These are phyloP conservation scores for Yponomeuta sedellus DNA, from an alignment of 2,888 invertebrate genomes.

Conservation along the genomic window DNA sequence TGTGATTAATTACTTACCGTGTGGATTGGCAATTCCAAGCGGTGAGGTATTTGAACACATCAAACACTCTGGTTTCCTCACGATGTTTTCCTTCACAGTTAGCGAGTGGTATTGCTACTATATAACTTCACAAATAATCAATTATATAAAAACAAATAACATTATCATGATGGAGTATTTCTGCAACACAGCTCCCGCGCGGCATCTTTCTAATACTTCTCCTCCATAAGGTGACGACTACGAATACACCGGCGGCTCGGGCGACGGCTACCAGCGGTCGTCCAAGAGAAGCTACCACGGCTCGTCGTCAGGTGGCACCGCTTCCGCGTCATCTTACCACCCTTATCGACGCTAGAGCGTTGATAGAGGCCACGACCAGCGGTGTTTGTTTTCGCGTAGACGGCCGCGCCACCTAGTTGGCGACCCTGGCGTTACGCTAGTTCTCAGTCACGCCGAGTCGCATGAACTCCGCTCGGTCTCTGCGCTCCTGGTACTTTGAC, in stretches of 20 bases:
- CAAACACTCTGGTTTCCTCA: too few relatives aligned
- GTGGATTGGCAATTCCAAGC: too few relatives aligned
- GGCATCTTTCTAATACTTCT: neutral
- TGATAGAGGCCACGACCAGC: conserved; percentile 25
- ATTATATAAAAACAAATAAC: too few relatives aligned
- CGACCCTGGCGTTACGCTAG: neutral
- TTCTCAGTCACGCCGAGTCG: neutral
- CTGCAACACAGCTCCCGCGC: too few relatives aligned
- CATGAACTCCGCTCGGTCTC: conserved; percentile 5
- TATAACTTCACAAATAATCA: too few relatives aligned
- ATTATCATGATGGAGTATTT: too few relatives aligned
- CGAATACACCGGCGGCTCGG: conserved; percentile 69
- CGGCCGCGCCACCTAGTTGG: neutral
- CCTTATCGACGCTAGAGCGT: conserved; percentile 66
- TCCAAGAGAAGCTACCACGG: conserved; percentile 65
- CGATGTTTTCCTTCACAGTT: too few relatives aligned
- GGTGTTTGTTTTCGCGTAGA: neutral
- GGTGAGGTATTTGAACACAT: too few relatives aligned
- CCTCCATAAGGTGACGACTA: conserved; percentile 59
- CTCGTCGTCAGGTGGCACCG: conserved; percentile 43
- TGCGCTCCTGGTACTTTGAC: conserved; percentile 17
- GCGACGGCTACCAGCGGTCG: conserved; percentile 66
- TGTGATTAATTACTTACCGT: too few relatives aligned
- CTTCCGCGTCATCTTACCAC: conserved; percentile 67
- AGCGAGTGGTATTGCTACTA: too few relatives aligned